A percentile compares a stretch with the other conserved stretches of the same genome.
These are phyloP conservation scores for Microcebus tavaratra DNA, from an alignment of 2,113 vertebrate genomes.

Conservation along the genomic window DNA sequence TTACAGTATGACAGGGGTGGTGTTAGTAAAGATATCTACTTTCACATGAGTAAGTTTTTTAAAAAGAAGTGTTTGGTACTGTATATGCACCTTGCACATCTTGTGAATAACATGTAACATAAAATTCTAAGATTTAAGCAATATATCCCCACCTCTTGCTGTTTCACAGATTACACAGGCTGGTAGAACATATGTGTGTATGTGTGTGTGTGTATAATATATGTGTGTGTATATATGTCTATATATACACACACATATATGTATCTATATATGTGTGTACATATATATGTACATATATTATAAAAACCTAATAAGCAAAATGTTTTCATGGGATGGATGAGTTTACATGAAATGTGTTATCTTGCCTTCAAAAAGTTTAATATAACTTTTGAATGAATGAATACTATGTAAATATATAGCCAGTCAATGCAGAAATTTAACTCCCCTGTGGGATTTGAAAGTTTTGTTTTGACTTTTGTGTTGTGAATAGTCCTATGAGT, in stretches of 20 bases:
- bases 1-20: not conserved
- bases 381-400: not conserved
- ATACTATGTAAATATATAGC: not conserved
- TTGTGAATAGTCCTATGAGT: not conserved
- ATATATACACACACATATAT: no score
- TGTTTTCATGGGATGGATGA: not conserved
- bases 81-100: not conserved
- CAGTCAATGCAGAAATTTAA: not conserved
- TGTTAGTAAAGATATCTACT: not conserved
- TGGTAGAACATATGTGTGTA: not conserved
- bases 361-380: not conserved
- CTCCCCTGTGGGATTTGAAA: not conserved
- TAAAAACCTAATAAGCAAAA: not conserved
- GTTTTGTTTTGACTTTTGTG: not conserved
- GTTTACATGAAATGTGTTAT: not conserved
- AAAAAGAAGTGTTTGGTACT: not conserved
- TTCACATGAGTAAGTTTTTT: not conserved
- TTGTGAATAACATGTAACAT: not conserved
- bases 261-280: fast-evolving
- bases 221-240: no score
- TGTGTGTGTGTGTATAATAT: no score
- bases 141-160: not conserved
- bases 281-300: no score
- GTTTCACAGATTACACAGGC: not conserved
- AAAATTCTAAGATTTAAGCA: not conserved